phyloP scores from a whole-genome alignment of 2,113 vertebrate genomes.

The Copsychus sechellarum region DNA sequence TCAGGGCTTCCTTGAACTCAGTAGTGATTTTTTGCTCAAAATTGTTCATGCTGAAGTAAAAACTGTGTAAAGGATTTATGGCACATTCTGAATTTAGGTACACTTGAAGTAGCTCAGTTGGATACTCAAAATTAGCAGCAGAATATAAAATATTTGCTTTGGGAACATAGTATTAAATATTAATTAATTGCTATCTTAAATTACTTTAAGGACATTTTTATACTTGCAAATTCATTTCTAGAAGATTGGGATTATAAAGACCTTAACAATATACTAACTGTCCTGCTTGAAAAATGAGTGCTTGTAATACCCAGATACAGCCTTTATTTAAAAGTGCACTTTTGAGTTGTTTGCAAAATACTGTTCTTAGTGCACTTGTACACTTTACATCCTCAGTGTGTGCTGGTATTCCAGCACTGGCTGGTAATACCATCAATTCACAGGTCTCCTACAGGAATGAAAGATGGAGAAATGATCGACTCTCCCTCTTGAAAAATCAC shows the following conservation, averaged over 20 bases:
- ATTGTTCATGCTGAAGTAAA: background rate
- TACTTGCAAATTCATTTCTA: background rate
- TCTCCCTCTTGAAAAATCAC: constrained; percentile 19
- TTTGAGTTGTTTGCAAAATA: background rate
- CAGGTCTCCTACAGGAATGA: background rate
- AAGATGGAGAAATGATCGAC: constrained; percentile 2
- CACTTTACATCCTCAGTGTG: background rate
- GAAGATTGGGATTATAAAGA: background rate
- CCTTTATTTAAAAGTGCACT: background rate
- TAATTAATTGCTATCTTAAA: background rate
- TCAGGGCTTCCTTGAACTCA: background rate
- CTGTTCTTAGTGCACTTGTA: background rate
- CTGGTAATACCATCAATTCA: background rate
- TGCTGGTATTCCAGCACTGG: background rate
- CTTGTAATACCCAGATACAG: background rate
- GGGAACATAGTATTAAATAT: background rate
- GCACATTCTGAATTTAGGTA: background rate
- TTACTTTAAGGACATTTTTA: background rate
- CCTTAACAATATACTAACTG: background rate
- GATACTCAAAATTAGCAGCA: background rate
- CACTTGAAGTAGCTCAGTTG: background rate
- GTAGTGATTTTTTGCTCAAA: background rate
- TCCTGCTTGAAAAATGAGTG: background rate
- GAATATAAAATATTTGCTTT: background rate
- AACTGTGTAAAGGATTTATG: background rate